Evolutionary conservation across 2,797 vertebrate species (phyloP), one percentile per base, ranked within the genome.

Genomic region (Astyanax mexicanus): DNA sequence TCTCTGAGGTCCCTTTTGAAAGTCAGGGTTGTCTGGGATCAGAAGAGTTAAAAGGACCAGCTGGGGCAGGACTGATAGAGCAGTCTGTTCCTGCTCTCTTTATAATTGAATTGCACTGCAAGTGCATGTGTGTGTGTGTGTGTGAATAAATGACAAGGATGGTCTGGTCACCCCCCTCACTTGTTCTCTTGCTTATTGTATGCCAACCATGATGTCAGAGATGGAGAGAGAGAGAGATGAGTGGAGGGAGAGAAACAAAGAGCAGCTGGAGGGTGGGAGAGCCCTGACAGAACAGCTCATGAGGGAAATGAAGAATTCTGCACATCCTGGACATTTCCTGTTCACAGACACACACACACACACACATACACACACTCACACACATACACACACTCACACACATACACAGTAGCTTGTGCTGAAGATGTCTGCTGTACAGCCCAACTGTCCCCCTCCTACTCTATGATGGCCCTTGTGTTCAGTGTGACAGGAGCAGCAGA

Each of bases 301-400:
- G 65, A 42, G 89, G 89, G 87, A 86, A 83, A 88, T 83, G 35
- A 81, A 84, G 87, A 91, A 90, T 92, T 83, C 85, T 74, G 84
- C 68, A 81, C 88, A 88, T 91, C 88, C 82, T 84, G 84, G 79
- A 75, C 77, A 87, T 88, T 90, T 92, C 88, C 89, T 89, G 86
- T 82, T 17, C 23, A 23, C 42, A 79, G 85, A 83, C 71, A 77
- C 64, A 21, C 62, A 21, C 78, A 49, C 68, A 32, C 66, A 37
- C 72, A 35, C n/a, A n/a, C n/a, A n/a, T n/a, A n/a, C 38, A 60
- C 49, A 61, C 21, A 25, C 64, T 45, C 49, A 23, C 62, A n/a
- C 19, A 15, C 52, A 65, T 38, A 60, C 32, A 6, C 32, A 4
- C 54, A 32, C 37, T 12, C 6, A 21, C 29, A 23, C 37, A 54